Conservation (phyloP, 1,140 invertebrate genomes). For the Papilio machaon region DNA sequence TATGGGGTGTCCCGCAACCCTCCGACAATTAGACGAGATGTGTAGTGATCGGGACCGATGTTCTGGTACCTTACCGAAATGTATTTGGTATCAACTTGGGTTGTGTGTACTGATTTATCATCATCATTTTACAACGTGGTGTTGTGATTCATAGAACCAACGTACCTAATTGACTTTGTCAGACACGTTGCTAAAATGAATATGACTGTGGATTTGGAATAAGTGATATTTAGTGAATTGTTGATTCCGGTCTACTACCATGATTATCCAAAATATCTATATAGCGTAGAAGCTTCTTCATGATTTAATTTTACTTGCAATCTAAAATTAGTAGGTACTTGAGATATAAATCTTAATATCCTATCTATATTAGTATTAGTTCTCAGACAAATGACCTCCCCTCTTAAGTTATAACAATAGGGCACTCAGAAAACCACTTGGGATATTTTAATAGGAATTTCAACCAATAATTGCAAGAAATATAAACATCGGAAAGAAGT, state of each 20-base stretch:
- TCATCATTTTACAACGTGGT: neutral
- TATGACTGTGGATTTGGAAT: neutral
- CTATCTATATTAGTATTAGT: neutral
- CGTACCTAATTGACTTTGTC: neutral
- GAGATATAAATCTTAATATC: neutral
- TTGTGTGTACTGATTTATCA: neutral
- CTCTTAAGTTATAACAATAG: neutral
- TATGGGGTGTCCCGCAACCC: slow-evolving; percentile 69
- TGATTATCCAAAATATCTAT: no score
- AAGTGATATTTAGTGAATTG: no score
- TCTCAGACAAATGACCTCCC: neutral
- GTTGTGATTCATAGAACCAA: neutral
- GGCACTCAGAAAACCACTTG: neutral
- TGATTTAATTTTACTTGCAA: neutral
- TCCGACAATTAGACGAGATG: slow-evolving; percentile 68
- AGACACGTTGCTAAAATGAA: neutral
- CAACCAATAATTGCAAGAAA: slow-evolving; percentile 52
- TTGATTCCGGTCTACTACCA: no score
- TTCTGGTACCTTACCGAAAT: slow-evolving; percentile 23
- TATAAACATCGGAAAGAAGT: slow-evolving; percentile 41
- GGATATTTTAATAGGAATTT: neutral
- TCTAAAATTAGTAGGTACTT: no score
- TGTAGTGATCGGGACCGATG: slow-evolving; percentile 25
- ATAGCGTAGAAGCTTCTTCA: neutral
- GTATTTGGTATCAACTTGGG: neutral